Conservation (phyloP, 37 sponge, comb jelly and placozoan genomes). For the Oopsacas minuta region DNA sequence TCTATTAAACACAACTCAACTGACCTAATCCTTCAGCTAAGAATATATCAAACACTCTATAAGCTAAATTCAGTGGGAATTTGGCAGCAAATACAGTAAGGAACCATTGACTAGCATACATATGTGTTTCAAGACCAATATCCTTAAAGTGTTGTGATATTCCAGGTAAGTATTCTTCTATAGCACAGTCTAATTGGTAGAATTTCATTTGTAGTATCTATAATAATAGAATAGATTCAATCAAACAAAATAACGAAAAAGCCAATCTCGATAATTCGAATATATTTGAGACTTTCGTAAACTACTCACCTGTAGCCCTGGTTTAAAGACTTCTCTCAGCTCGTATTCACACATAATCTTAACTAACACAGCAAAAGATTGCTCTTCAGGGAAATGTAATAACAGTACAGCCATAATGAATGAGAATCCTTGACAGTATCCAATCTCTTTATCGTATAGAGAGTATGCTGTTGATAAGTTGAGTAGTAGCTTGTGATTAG, state of each 20-base stretch:
- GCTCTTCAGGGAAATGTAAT: constrained; percentile 89
- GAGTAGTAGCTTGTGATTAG: constrained; percentile 45
- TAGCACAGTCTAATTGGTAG: background rate
- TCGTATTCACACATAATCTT: constrained; percentile 84
- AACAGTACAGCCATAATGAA: constrained; percentile 87
- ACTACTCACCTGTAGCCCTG: constrained; percentile 28
- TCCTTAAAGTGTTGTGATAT: constrained; percentile 54
- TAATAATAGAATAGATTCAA: background rate
- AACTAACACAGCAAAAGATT: constrained; percentile 79
- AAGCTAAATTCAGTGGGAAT: constrained; percentile 77
- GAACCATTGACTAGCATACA: constrained; percentile 98
- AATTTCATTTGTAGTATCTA: background rate
- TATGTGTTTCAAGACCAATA: constrained; percentile 72
- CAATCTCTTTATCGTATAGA: constrained; percentile 81
- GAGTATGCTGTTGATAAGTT: constrained; percentile 92
- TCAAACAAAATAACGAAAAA: background rate
- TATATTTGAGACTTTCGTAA: no score
- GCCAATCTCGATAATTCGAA: no score
- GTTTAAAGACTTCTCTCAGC: constrained; percentile 80
- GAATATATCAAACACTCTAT: constrained; percentile 82
- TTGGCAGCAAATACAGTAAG: constrained; percentile 95
- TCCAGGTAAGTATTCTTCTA: constrained; percentile 60
- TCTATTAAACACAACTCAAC: background rate
- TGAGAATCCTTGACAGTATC: constrained; percentile 95
- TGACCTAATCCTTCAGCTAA: constrained; percentile 56